Conservation (phyloP, 2,113 vertebrate species). For the Columba janthina region DNA sequence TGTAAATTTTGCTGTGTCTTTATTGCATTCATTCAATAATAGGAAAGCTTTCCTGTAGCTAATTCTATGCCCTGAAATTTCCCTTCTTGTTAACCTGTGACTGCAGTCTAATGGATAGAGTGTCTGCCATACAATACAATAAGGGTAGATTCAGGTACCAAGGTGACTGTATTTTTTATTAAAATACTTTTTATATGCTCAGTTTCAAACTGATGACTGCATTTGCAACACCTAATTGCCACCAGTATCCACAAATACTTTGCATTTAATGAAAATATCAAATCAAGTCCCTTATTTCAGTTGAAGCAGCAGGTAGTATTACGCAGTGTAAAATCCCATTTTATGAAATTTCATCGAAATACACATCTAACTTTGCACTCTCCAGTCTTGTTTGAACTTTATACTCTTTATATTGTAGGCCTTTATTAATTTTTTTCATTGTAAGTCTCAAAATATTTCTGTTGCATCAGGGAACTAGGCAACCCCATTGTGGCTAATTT, state of each 20-base stretch:
- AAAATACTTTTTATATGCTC: constrained; percentile 66
- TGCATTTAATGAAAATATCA: constrained; percentile 70
- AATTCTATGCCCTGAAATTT: constrained; percentile 66
- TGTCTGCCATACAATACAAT: constrained; percentile 51
- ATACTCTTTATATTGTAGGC: constrained; percentile 5
- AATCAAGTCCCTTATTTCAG: constrained; percentile 31
- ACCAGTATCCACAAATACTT: constrained; percentile 61
- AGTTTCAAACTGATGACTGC: constrained; percentile 64
- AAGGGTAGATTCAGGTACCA: constrained; percentile 32
- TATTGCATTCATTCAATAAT: constrained; percentile 62
- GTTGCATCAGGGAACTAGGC: not conserved
- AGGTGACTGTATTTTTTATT: constrained; percentile 64
- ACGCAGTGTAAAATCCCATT: not conserved
- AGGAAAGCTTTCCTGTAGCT: constrained; percentile 56
- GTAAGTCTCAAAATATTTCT: constrained; percentile 39
- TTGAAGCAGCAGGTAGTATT: constrained; percentile 44
- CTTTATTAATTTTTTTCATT: constrained; percentile 35
- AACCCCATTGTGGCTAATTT: constrained; percentile 25
- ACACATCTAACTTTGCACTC: not conserved
- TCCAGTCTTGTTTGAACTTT: constrained; percentile 27
- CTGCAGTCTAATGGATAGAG: not conserved
- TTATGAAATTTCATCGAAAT: constrained; percentile 44
- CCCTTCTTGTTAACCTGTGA: constrained; percentile 59
- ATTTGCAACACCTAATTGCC: constrained; percentile 73
- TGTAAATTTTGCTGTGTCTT: constrained; percentile 56